These are phyloP conservation scores for Cardinalis cardinalis DNA, from an alignment of 2,113 vertebrate species.

Conservation along the genomic window DNA sequence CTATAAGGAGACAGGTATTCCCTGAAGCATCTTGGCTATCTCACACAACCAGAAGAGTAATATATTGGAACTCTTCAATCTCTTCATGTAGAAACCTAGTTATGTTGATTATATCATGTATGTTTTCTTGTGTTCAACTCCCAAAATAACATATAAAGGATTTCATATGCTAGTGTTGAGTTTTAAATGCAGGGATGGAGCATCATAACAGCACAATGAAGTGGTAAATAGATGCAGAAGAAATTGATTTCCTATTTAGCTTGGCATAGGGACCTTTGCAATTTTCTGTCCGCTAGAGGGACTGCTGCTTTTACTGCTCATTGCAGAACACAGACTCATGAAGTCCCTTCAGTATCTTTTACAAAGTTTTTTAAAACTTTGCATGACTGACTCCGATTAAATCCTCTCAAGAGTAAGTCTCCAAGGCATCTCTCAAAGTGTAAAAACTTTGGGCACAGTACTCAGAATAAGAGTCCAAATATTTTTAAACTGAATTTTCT, in stretches of 20 bases:
- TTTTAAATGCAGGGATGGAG: not conserved
- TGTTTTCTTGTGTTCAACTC: not conserved
- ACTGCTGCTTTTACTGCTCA: not conserved
- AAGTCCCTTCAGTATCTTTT: not conserved
- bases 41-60: not conserved
- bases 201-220: not conserved
- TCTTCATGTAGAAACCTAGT: not conserved
- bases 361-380: slow-evolving; percentile 5
- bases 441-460: not conserved
- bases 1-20: not conserved
- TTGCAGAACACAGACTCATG: not conserved
- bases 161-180: not conserved
- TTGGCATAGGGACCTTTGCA: not conserved
- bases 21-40: not conserved
- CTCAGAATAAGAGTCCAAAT: not conserved
- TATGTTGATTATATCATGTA: not conserved
- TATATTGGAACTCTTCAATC: not conserved
- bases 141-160: not conserved
- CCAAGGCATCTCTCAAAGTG: not conserved
- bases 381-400: not conserved
- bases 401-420: not conserved
- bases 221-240: not conserved
- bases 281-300: slow-evolving; percentile 44
- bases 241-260: not conserved
- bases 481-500: not conserved